phyloP scores from a whole-genome alignment of 1,140 invertebrate genomes.

The Zaprionus camerounensis region DNA sequence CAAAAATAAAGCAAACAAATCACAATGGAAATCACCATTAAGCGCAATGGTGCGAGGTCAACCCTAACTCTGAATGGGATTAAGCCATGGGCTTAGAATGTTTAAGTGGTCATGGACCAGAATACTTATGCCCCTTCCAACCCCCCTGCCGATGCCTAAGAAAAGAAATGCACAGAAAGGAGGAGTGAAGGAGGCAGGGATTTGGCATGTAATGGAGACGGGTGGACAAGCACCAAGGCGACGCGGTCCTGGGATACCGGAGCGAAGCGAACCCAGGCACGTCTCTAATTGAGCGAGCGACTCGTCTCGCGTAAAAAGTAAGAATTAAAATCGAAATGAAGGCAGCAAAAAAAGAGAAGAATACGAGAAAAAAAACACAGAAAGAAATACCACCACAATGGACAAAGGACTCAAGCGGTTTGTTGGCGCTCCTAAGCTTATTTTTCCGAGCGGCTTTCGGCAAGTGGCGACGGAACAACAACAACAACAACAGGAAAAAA shows the following conservation, averaged over 20 bases:
- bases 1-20: slow-evolving; percentile 26
- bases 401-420: slow-evolving; percentile 60
- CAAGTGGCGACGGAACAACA: slow-evolving; percentile 40
- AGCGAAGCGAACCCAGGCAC: slow-evolving; percentile 18
- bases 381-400: slow-evolving; percentile 48
- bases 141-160: not conserved
- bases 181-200: slow-evolving; percentile 37
- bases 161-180: slow-evolving; percentile 47
- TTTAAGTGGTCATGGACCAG: slow-evolving; percentile 72
- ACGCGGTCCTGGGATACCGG: slow-evolving; percentile 6
- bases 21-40: slow-evolving; percentile 32
- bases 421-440: slow-evolving; percentile 77
- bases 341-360: slow-evolving; percentile 35
- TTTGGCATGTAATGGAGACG: slow-evolving; percentile 42
- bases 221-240: slow-evolving; percentile 37
- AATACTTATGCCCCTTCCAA: slow-evolving; percentile 10
- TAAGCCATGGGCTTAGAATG: slow-evolving; percentile 78
- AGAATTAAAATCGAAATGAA: slow-evolving; percentile 67
- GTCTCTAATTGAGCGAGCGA: slow-evolving; percentile 72
- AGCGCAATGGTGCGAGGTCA: slow-evolving; percentile 61
- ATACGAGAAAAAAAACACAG: slow-evolving; percentile 11
- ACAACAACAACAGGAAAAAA: not conserved
- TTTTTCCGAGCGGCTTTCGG: slow-evolving; percentile 69
- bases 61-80: slow-evolving; percentile 68
- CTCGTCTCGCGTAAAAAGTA: slow-evolving; percentile 60